phyloP scores from a whole-genome alignment of 2,113 vertebrate genomes.

The Bucco capensis region DNA sequence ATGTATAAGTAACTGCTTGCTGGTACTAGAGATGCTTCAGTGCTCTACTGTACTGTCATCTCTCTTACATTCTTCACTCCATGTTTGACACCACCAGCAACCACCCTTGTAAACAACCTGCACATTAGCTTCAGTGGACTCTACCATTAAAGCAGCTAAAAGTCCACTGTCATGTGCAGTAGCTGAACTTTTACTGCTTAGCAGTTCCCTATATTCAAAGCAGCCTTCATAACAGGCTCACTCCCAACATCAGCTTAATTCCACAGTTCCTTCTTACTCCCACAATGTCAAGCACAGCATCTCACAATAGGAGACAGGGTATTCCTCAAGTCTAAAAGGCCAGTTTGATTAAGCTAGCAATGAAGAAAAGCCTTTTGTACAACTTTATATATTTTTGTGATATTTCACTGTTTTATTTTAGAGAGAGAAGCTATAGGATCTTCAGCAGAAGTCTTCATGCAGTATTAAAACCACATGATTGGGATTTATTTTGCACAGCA shows the following conservation, averaged over 20 bases:
- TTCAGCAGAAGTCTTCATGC: neutral
- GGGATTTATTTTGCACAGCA: neutral
- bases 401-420: neutral
- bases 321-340: neutral
- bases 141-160: neutral
- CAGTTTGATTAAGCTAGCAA: neutral
- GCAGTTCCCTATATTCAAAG: neutral
- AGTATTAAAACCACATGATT: neutral
- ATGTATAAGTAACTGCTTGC: neutral
- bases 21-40: neutral
- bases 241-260: neutral
- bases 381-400: neutral
- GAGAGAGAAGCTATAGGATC: neutral
- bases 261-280: neutral
- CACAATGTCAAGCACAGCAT: neutral
- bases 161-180: neutral
- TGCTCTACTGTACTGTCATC: fast-evolving
- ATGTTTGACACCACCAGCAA: neutral
- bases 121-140: neutral
- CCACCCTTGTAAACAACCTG: neutral
- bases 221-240: neutral
- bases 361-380: neutral
- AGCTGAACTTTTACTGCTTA: neutral
- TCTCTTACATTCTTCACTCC: neutral
- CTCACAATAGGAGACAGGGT: neutral